phyloP scores from a whole-genome alignment of 2,888 invertebrate genomes.

The Sericinus montela region DNA sequence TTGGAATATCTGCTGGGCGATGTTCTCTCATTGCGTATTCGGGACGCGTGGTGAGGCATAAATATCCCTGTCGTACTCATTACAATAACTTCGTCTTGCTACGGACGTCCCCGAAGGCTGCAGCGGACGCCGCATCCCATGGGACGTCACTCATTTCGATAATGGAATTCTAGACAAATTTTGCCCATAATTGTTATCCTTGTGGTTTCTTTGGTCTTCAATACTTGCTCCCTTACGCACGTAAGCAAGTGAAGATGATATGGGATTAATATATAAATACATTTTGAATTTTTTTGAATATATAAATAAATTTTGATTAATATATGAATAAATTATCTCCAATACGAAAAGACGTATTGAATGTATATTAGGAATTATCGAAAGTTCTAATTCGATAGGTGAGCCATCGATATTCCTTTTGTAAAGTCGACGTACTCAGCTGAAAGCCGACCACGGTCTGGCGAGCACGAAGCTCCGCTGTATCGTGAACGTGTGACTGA shows the following conservation, averaged over 20 bases:
- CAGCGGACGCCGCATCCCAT: constrained; percentile 55
- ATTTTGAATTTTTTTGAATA: too few species aligned
- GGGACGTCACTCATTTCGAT: constrained; percentile 65
- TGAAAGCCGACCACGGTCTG: constrained; percentile 58
- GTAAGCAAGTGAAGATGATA: too few species aligned
- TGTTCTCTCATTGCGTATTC: constrained; percentile 63
- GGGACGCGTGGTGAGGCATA: constrained; percentile 66
- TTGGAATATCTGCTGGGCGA: constrained; percentile 33
- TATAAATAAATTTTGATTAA: too few species aligned
- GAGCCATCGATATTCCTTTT: constrained; percentile 25
- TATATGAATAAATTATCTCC: too few species aligned
- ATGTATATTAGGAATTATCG: not conserved
- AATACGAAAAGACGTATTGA: too few species aligned
- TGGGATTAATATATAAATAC: too few species aligned
- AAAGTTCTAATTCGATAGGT: constrained; percentile 30
- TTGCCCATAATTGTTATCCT: constrained; percentile 48
- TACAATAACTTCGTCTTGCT: constrained; percentile 66
- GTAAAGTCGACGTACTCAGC: constrained; percentile 41
- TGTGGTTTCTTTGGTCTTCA: constrained; percentile 11
- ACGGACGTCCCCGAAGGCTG: constrained; percentile 56
- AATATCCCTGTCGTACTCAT: constrained; percentile 75
- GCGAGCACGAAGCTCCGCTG: constrained; percentile 42
- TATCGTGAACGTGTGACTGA: constrained; percentile 55
- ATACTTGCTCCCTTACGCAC: constrained; percentile 7
- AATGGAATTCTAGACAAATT: constrained; percentile 67